phyloP scores from a whole-genome alignment of 2,888 invertebrate genomes.

The Polymixis lichenea region DNA sequence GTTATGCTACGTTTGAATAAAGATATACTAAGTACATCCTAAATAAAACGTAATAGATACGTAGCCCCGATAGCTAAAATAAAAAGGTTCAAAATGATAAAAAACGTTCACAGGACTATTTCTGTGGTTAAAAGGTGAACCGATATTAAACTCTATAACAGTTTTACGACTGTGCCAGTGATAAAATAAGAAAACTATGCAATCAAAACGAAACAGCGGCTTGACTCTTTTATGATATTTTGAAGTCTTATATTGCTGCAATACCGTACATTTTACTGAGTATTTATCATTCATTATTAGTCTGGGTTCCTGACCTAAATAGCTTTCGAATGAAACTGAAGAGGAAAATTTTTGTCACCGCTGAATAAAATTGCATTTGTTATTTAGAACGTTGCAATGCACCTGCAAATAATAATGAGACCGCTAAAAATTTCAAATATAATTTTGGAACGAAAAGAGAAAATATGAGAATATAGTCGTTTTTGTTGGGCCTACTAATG shows the following conservation, averaged over 20 bases:
- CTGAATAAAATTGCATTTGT: constrained; percentile 18
- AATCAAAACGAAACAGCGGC: constrained; percentile 59
- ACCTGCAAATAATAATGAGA: not conserved
- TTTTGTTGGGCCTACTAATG: constrained; percentile 24
- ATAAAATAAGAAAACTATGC: constrained; percentile 70
- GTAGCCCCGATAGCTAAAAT: constrained; percentile 8
- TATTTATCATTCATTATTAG: constrained; percentile 55
- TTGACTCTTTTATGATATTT: constrained; percentile 26
- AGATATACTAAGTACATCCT: not conserved
- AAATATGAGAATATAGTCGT: not conserved
- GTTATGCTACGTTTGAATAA: not conserved
- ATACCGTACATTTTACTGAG: constrained; percentile 18
- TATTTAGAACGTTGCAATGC: constrained; percentile 13
- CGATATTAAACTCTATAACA: constrained; percentile 77
- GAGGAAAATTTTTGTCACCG: constrained; percentile 48
- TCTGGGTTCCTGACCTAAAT: constrained; percentile 56
- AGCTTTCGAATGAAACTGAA: constrained; percentile 50
- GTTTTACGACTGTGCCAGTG: constrained; percentile 70
- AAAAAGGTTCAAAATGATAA: constrained; percentile 41
- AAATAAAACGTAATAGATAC: constrained; percentile 11
- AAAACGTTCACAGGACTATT: constrained; percentile 58
- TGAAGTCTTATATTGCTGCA: constrained; percentile 20
- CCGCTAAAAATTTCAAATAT: not conserved
- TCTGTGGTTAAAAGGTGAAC: constrained; percentile 74
- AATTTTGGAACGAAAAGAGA: not conserved